Conservation (phyloP, 2,797 vertebrate genomes). For the Melanotaenia trifasciata region DNA sequence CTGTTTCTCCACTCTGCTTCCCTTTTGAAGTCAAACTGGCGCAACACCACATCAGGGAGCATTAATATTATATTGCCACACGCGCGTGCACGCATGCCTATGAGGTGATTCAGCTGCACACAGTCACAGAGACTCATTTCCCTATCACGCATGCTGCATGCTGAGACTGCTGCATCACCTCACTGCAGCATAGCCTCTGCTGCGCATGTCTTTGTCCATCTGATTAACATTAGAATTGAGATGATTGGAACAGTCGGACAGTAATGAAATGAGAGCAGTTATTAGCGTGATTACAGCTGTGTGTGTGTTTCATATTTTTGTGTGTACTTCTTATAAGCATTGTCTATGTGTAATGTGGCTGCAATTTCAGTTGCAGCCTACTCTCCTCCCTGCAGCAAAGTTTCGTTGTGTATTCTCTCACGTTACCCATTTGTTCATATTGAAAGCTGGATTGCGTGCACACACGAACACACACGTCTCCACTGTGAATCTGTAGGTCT, state of each 20-base stretch:
- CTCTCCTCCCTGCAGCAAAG: conserved; percentile 17
- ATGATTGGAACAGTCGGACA: not conserved
- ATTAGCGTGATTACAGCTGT: not conserved
- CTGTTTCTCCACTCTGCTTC: conserved; percentile 46
- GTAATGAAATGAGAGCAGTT: conserved; percentile 8
- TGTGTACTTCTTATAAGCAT: not conserved
- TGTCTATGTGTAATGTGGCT: not conserved
- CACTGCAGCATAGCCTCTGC: conserved; percentile 40
- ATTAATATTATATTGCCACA: conserved; percentile 71
- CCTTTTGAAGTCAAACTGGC: conserved; percentile 75
- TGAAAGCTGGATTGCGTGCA: not conserved
- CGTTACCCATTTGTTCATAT: conserved; percentile 18
- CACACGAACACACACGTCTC: too few relatives aligned
- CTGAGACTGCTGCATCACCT: conserved; percentile 46
- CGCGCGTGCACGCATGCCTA: conserved; percentile 15
- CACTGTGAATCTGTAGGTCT: not conserved
- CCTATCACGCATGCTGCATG: conserved; percentile 27
- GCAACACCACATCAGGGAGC: conserved; percentile 69
- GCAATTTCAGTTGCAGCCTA: not conserved
- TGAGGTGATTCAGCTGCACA: conserved; percentile 25
- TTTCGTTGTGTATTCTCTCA: not conserved
- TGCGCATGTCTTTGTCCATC: conserved; percentile 10
- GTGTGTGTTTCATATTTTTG: not conserved
- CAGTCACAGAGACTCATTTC: conserved; percentile 11
- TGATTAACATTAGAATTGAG: not conserved